A percentile compares a stretch with the other conserved stretches of the same genome.
Conservation (phyloP, 2,797 vertebrate genomes). For the Australoheros facetus region DNA sequence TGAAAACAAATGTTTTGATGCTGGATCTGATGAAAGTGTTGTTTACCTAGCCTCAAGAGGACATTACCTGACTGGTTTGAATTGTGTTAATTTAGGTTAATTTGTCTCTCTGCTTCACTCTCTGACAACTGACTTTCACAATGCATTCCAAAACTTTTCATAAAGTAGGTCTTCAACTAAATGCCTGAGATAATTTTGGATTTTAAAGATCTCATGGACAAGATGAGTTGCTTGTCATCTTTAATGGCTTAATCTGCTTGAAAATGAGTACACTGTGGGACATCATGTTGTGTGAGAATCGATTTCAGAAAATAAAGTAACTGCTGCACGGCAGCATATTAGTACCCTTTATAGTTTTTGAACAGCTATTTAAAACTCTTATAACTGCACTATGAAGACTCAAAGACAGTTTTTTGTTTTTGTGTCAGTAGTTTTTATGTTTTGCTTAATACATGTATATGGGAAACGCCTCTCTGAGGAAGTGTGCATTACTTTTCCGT, state of each 20-base stretch:
- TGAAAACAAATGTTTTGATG: slow-evolving; percentile 43
- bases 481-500: neutral
- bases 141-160: slow-evolving; percentile 11
- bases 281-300: neutral
- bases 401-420: too few species aligned
- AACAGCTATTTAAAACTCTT: neutral
- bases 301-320: neutral
- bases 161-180: neutral
- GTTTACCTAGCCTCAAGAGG: slow-evolving; percentile 30
- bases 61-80: slow-evolving; percentile 29
- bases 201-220: neutral
- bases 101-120: slow-evolving; percentile 24
- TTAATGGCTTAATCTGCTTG: neutral
- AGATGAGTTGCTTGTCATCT: neutral
- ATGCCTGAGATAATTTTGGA: neutral
- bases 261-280: neutral
- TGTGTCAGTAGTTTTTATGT: neutral
- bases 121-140: slow-evolving; percentile 16
- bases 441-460: neutral
- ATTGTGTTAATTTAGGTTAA: slow-evolving; percentile 28
- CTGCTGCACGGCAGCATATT: neutral
- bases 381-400: too few species aligned
- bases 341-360: neutral
- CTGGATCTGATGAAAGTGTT: slow-evolving; percentile 45
- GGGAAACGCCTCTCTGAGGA: neutral